Evolutionary conservation across 2,797 vertebrate species (phyloP).

Genomic region (Scarus forsteni): DNA sequence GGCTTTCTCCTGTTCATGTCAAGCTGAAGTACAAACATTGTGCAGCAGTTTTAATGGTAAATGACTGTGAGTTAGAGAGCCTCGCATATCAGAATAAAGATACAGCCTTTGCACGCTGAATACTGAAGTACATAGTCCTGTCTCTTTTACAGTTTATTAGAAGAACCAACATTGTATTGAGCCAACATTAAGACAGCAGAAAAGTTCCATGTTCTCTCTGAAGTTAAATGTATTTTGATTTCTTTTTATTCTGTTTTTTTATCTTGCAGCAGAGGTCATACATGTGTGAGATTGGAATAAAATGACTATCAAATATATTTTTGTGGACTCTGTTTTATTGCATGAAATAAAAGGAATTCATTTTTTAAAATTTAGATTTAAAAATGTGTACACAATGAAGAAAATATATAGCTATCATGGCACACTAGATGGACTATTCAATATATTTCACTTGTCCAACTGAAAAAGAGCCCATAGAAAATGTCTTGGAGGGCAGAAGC

Average conservation of each 20-base stretch:
- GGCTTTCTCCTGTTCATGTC: neutral
- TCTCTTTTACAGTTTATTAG: constrained; percentile 33
- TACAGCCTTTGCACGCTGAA: constrained; percentile 17
- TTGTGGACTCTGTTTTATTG: neutral
- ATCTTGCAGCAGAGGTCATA: constrained; percentile 18
- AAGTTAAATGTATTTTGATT: constrained; percentile 21
- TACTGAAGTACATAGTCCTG: constrained; percentile 59
- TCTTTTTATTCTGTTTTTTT: constrained; percentile 14
- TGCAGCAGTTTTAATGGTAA: neutral
- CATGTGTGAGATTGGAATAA: constrained; percentile 56
- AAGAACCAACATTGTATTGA: constrained; percentile 3
- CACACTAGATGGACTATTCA: too few relatives aligned
- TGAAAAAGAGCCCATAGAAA: too few relatives aligned
- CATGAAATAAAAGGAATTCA: neutral
- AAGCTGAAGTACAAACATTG: constrained; percentile 1
- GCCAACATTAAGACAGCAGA: constrained; percentile 7
- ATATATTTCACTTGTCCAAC: too few relatives aligned
- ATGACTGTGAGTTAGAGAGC: constrained; percentile 16
- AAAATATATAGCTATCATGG: too few relatives aligned
- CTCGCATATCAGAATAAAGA: constrained; percentile 5
- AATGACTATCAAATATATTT: constrained; percentile 44
- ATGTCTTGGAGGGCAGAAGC: too few relatives aligned
- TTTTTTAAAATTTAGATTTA: too few relatives aligned
- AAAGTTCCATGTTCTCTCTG: constrained; percentile 19
- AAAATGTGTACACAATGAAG: too few relatives aligned